Percentiles rank a stretch among this genome's conserved stretches.
Evolutionary conservation across 2,888 invertebrate species (phyloP).

Genomic region (Campoletis raptor): DNA sequence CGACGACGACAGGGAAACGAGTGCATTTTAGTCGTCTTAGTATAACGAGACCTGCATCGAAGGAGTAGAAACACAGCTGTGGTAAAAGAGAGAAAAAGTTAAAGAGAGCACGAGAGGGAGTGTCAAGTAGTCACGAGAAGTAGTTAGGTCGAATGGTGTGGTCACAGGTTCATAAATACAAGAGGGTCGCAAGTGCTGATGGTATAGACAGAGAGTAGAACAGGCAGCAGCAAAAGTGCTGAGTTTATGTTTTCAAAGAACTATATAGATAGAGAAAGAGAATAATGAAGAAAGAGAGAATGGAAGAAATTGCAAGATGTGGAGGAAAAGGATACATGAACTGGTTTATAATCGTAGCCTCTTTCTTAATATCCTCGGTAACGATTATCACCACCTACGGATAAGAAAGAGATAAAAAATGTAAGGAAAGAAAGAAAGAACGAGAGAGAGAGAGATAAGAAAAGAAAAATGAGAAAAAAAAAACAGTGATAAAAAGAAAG

Average conservation of each 20-base stretch:
- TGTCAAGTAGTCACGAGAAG: slow-evolving; percentile 60
- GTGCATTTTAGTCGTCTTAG: slow-evolving; percentile 15
- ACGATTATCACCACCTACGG: slow-evolving; percentile 70
- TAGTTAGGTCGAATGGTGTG: slow-evolving; percentile 57
- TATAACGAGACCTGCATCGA: slow-evolving; percentile 9
- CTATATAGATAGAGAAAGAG: background rate
- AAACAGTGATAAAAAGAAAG: slow-evolving; percentile 33
- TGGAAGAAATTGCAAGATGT: slow-evolving; percentile 52
- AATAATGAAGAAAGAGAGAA: slow-evolving; percentile 14
- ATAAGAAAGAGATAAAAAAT: slow-evolving; percentile 46
- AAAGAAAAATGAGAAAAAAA: slow-evolving; percentile 20
- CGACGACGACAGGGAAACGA: slow-evolving; percentile 52
- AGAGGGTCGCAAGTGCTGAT: slow-evolving; percentile 64
- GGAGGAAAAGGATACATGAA: slow-evolving; percentile 66
- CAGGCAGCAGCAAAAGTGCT: slow-evolving; percentile 53
- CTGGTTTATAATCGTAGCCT: slow-evolving; percentile 68
- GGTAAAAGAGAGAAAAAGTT: background rate
- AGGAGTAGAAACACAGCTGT: slow-evolving; percentile 12
- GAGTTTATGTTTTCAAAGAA: too few species aligned
- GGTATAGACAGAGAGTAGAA: slow-evolving; percentile 38
- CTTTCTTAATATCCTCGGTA: slow-evolving; percentile 69
- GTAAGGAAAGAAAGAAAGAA: slow-evolving; percentile 6
- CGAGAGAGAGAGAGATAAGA: background rate
- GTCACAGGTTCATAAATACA: slow-evolving; percentile 66
- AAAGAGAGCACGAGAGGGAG: background rate